phyloP scores from a whole-genome alignment of 2,888 invertebrate species.

The Agonopterix alstromeriana region DNA sequence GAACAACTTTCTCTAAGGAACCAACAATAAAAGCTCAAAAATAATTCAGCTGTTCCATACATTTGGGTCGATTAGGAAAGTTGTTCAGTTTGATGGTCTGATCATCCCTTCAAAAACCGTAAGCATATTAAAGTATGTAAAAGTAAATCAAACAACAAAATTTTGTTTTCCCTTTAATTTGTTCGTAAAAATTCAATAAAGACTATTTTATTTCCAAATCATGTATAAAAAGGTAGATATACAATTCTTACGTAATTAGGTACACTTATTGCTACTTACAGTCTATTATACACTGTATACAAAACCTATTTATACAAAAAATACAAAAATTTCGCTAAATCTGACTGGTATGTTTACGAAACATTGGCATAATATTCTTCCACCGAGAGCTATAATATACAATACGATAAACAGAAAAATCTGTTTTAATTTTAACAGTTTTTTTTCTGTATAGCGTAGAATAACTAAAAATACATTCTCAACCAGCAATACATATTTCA shows the following conservation, averaged over 20 bases:
- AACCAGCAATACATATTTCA: too few species aligned
- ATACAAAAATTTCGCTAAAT: conserved; percentile 39
- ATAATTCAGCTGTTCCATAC: too few species aligned
- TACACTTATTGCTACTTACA: conserved; percentile 23
- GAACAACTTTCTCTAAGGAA: too few species aligned
- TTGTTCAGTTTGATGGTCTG: too few species aligned
- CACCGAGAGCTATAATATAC: conserved; percentile 42
- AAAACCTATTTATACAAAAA: conserved; percentile 32
- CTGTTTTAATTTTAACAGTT: too few species aligned
- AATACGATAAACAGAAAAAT: conserved; percentile 2
- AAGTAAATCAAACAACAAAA: not conserved
- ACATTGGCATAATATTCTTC: conserved; percentile 38
- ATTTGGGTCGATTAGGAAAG: too few species aligned
- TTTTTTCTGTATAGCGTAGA: too few species aligned
- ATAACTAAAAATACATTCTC: too few species aligned
- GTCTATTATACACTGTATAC: conserved; percentile 25
- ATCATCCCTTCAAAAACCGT: too few species aligned
- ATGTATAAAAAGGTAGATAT: conserved; percentile 17
- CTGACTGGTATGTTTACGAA: conserved; percentile 51
- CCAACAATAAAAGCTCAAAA: too few species aligned
- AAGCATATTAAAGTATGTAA: not conserved
- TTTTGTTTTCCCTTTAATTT: conserved; percentile 19
- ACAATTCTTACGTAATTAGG: conserved; percentile 17
- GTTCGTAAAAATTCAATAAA: conserved; percentile 22
- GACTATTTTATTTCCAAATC: conserved; percentile 17